These are phyloP conservation scores for Slavum lentiscoides DNA, from an alignment of 2,888 invertebrate species.

Conservation along the genomic window DNA sequence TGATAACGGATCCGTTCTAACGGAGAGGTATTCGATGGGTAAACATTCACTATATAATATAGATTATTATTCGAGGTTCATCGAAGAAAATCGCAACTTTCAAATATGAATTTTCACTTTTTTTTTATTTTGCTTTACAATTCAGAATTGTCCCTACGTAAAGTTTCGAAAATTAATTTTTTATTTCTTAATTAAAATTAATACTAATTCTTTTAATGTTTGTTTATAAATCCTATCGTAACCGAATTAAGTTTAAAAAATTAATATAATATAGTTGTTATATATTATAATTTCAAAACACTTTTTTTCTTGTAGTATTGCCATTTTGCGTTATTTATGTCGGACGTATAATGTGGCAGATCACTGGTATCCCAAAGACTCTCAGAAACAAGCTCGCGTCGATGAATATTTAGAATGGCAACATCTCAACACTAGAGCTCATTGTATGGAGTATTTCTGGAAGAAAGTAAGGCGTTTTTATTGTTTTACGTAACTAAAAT, in stretches of 20 bases:
- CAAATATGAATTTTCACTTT: no score
- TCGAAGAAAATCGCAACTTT: no score
- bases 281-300: background rate
- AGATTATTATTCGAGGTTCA: background rate
- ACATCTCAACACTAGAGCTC: conserved; percentile 61
- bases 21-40: conserved; percentile 62
- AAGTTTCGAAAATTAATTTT: no score
- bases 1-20: conserved; percentile 69
- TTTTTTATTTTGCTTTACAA: no score
- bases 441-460: conserved; percentile 62
- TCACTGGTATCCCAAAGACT: conserved; percentile 64
- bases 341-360: conserved; percentile 60
- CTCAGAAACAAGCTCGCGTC: conserved; percentile 60
- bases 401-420: conserved; percentile 65
- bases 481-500: background rate
- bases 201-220: no score
- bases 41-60: background rate
- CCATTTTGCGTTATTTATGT: conserved; percentile 63
- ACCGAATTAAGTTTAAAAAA: background rate
- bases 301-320: conserved; percentile 60
- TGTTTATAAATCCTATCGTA: background rate
- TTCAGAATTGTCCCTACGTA: no score
- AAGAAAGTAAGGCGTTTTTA: conserved; percentile 58
- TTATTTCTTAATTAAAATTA: no score
- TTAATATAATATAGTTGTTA: background rate